phyloP scores from a whole-genome alignment of 2,888 invertebrate species.

The Hirtodrosophila alboralis region DNA sequence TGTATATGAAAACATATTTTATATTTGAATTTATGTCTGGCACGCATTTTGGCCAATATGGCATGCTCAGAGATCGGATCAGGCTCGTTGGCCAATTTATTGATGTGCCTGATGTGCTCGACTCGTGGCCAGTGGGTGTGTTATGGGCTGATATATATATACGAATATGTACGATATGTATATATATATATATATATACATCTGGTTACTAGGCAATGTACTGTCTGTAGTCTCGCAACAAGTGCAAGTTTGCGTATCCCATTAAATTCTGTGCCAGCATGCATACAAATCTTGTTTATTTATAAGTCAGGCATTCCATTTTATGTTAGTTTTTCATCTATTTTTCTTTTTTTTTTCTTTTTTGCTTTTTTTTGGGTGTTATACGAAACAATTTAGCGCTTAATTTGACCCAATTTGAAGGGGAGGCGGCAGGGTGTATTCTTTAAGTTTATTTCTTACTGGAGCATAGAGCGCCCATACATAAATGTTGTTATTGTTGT shows the following conservation, averaged over 20 bases:
- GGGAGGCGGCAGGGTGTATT: not conserved
- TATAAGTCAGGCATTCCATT: slow-evolving; percentile 47
- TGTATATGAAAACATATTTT: slow-evolving; percentile 7
- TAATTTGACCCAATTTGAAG: slow-evolving; percentile 43
- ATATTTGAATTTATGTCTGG: slow-evolving; percentile 34
- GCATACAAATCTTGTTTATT: slow-evolving; percentile 60
- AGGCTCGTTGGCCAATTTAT: slow-evolving; percentile 1
- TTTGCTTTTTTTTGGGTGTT: slow-evolving; percentile 15
- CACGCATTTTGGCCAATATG: slow-evolving; percentile 30
- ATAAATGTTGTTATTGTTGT: slow-evolving; percentile 23
- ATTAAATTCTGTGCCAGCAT: slow-evolving; percentile 47
- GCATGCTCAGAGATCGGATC: slow-evolving; percentile 31
- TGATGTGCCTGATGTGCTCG: slow-evolving; percentile 1
- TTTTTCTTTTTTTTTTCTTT: slow-evolving; percentile 12
- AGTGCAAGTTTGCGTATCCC: slow-evolving; percentile 70
- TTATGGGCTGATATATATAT: slow-evolving; percentile 2
- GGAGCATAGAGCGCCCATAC: slow-evolving; percentile 48
- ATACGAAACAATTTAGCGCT: slow-evolving; percentile 44
- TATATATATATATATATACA: slow-evolving; percentile 5
- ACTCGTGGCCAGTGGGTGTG: slow-evolving; percentile 19
- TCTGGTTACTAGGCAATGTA: slow-evolving; percentile 1
- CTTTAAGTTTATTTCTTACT: slow-evolving; percentile 24
- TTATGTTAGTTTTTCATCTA: slow-evolving; percentile 44
- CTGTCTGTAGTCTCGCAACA: slow-evolving; percentile 43
- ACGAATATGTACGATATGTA: not conserved